These are phyloP conservation scores for Dipodomys spectabilis DNA, from an alignment of 2,113 vertebrate species.

Conservation along the genomic window DNA sequence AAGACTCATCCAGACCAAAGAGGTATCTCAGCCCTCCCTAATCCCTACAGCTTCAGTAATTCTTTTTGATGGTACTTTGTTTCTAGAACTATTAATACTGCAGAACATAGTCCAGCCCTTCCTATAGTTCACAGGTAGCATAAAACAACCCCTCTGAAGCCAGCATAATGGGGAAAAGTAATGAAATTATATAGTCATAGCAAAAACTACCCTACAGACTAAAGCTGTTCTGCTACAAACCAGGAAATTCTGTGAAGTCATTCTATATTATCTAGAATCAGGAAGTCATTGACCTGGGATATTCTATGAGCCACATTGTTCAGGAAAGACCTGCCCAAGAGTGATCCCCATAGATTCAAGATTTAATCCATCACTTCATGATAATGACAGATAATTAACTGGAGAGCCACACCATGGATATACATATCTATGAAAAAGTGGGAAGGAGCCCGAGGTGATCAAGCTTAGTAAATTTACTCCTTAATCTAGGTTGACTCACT, in stretches of 20 bases:
- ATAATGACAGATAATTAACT: not conserved
- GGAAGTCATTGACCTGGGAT: not conserved
- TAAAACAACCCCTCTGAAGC: not conserved
- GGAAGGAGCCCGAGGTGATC: not conserved
- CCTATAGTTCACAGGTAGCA: not conserved
- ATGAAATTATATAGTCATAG: not conserved
- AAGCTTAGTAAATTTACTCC: conserved; percentile 12
- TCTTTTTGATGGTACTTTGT: not conserved
- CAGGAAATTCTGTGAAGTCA: conserved; percentile 9
- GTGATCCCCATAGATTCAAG: not conserved
- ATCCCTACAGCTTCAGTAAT: not conserved
- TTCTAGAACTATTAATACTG: not conserved
- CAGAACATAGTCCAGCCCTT: not conserved
- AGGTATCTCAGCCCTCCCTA: not conserved
- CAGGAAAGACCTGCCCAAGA: not conserved
- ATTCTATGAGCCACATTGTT: not conserved
- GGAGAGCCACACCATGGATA: not conserved
- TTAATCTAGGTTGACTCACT: conserved; percentile 51
- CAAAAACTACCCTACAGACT: not conserved
- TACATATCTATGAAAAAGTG: not conserved
- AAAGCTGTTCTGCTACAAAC: not conserved
- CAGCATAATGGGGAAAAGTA: not conserved
- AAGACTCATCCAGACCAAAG: conserved; percentile 22
- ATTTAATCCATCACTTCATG: not conserved
- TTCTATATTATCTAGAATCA: conserved; percentile 30